phyloP scores from a whole-genome alignment of 2,888 invertebrate species.

The Pyrocoelia pectoralis region DNA sequence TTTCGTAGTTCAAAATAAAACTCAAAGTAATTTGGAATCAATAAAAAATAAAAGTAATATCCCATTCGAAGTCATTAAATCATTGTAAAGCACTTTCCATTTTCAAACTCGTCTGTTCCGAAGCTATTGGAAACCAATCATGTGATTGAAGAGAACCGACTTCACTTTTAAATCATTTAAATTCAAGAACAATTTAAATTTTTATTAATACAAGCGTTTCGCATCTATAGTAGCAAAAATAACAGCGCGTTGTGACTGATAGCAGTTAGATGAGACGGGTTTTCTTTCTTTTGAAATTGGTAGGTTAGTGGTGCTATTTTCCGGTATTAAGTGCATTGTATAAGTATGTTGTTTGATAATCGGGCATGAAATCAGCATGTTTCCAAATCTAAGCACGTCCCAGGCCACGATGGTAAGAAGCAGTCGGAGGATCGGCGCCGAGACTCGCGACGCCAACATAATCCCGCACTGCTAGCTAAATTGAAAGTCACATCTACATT shows the following conservation, averaged over 20 bases:
- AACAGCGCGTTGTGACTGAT: constrained; percentile 20
- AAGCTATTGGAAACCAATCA: constrained; percentile 48
- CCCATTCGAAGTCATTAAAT: constrained; percentile 51
- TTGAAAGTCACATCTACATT: constrained; percentile 58
- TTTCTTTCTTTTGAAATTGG: constrained; percentile 12
- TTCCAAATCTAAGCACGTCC: constrained; percentile 58
- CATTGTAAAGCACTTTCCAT: constrained; percentile 50
- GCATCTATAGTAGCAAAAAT: constrained; percentile 14
- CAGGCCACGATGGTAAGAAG: constrained; percentile 42
- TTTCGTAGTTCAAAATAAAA: constrained; percentile 37
- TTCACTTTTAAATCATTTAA: constrained; percentile 37
- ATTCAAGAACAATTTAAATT: constrained; percentile 37
- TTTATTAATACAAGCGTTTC: constrained; percentile 36
- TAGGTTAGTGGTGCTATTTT: constrained; percentile 14
- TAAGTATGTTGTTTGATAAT: constrained; percentile 50
- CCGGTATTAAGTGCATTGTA: constrained; percentile 41
- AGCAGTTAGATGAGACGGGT: constrained; percentile 3
- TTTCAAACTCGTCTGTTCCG: constrained; percentile 45
- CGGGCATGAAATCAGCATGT: constrained; percentile 56
- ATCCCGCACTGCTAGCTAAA: constrained; percentile 58
- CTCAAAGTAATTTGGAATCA: constrained; percentile 36
- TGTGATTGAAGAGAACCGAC: constrained; percentile 41
- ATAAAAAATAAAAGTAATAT: constrained; percentile 47
- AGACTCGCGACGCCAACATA: constrained; percentile 60
- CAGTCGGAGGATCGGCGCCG: constrained; percentile 53